Conservation (phyloP, 1,140 invertebrate species). For the Drosophila arawakana region DNA sequence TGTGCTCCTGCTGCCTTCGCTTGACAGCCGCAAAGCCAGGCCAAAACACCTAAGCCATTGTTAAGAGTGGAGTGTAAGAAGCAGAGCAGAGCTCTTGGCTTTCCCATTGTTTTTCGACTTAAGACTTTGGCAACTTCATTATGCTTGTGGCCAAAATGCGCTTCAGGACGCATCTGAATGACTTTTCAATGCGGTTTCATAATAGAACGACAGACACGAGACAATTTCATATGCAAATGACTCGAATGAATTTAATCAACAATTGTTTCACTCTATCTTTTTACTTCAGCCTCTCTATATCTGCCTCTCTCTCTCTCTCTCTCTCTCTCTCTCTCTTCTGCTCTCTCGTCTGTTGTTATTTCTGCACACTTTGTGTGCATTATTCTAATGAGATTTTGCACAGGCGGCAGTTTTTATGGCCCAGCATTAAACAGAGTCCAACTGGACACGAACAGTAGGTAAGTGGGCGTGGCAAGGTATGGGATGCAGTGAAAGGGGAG, state of each 20-base stretch:
- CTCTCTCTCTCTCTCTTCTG: conserved; percentile 6
- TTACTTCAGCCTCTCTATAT: conserved; percentile 4
- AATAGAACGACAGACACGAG: conserved; percentile 63
- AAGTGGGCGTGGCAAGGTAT: neutral
- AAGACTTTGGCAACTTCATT: conserved; percentile 77
- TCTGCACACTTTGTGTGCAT: conserved; percentile 60
- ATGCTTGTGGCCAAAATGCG: conserved; percentile 67
- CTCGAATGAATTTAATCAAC: conserved; percentile 82
- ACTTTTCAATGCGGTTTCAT: conserved; percentile 77
- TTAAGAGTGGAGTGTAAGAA: conserved; percentile 17
- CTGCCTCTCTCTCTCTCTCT: conserved; percentile 15
- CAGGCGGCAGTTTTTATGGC: conserved; percentile 68
- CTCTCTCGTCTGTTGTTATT: conserved; percentile 18
- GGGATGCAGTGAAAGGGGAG: neutral
- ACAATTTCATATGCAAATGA: conserved; percentile 81
- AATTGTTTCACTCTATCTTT: conserved; percentile 61
- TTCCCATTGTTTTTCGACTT: conserved; percentile 74
- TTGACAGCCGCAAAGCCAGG: conserved; percentile 38
- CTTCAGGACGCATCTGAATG: conserved; percentile 43
- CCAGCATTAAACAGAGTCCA: conserved; percentile 37
- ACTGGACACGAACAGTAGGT: neutral
- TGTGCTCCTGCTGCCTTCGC: conserved; percentile 14
- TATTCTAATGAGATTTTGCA: conserved; percentile 79
- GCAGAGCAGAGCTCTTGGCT: conserved; percentile 8
- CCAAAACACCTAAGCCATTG: conserved; percentile 67